A percentile compares a stretch with the other conserved stretches of the same genome.
Conservation (phyloP, 1,140 invertebrate genomes). For the Maniola jurtina region DNA sequence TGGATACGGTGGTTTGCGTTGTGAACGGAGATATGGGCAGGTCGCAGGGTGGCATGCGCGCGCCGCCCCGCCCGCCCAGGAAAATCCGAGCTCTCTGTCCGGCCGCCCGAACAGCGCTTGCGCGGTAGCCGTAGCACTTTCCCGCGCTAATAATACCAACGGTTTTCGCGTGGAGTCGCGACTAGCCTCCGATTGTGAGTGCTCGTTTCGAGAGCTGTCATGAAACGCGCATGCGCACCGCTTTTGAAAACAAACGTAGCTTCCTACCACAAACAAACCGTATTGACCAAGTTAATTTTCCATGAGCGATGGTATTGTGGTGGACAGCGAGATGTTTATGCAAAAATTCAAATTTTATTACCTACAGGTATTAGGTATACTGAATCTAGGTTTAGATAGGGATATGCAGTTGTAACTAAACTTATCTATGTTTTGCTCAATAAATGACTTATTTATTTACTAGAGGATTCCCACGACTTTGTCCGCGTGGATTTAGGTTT, state of each 20-base stretch:
- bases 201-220: conserved; percentile 38
- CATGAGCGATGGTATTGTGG: conserved; percentile 6
- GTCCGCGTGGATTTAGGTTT: no score
- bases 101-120: conserved; percentile 16
- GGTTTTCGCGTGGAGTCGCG: conserved; percentile 45
- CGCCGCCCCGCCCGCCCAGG: conserved; percentile 63
- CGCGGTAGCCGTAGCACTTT: conserved; percentile 36
- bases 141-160: conserved; percentile 55
- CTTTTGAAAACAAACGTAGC: conserved; percentile 35
- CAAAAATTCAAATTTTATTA: neutral
- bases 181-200: conserved; percentile 39
- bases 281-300: conserved; percentile 35
- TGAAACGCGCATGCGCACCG: conserved; percentile 34
- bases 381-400: neutral
- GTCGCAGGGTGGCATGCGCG: conserved; percentile 49
- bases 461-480: no score
- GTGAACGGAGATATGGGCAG: conserved; percentile 33
- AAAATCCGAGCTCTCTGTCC: conserved; percentile 41
- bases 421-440: no score
- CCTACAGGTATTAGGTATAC: neutral
- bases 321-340: conserved; percentile 3
- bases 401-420: no score
- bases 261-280: conserved; percentile 1
- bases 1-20: conserved; percentile 39
- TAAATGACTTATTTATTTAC: no score